A percentile compares a stretch with the other conserved stretches of the same genome.
Evolutionary conservation across 2,888 invertebrate genomes (phyloP).

Genomic region (Hesperia comma): DNA sequence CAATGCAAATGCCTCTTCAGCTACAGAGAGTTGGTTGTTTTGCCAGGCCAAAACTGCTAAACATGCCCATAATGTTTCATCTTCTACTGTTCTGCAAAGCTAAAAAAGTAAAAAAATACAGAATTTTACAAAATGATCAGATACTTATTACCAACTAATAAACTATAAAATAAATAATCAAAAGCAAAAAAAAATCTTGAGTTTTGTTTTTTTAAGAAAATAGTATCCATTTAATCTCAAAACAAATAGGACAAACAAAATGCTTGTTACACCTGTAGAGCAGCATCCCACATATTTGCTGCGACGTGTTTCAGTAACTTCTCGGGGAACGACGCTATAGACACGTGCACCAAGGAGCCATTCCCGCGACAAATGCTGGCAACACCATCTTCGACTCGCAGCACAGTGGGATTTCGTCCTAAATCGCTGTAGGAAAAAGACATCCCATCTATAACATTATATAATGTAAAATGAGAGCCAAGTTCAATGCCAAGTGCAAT

Average conservation of each 20-base stretch:
- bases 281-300: constrained; percentile 92
- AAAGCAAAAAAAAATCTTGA: no score
- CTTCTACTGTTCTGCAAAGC: constrained; percentile 79
- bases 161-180: no score
- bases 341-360: constrained; percentile 91
- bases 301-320: constrained; percentile 85
- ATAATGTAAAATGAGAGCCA: no score
- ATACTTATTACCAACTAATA: no score
- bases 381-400: constrained; percentile 92
- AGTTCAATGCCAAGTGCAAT: no score
- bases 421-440: constrained; percentile 86
- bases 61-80: constrained; percentile 94
- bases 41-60: constrained; percentile 96
- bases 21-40: constrained; percentile 92
- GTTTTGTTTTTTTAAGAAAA: no score
- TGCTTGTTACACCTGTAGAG: constrained; percentile 85
- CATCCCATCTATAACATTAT: no score
- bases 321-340: constrained; percentile 88
- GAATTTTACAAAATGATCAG: no score
- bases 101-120: constrained; percentile 45
- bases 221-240: no score
- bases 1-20: constrained; percentile 96
- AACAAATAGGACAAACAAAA: no score
- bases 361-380: constrained; percentile 94
- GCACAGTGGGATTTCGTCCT: constrained; percentile 92